These are phyloP conservation scores for Rhynchotus rufescens DNA, from an alignment of 2,797 vertebrate genomes.

Conservation along the genomic window DNA sequence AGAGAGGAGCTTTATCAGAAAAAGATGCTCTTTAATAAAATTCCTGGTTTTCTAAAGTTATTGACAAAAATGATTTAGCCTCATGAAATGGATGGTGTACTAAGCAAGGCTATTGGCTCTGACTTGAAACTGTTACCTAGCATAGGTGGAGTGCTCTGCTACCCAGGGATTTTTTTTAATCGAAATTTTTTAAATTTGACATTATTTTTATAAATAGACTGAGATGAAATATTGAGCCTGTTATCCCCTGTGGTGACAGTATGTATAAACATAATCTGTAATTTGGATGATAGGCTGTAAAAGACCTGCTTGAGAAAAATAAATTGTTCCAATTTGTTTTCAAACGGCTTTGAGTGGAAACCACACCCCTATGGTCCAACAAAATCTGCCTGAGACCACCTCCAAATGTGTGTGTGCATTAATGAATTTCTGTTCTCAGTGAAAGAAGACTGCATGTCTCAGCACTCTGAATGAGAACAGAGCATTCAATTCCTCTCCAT, in stretches of 20 bases:
- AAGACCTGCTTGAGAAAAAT: slow-evolving; percentile 46
- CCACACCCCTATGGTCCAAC: slow-evolving; percentile 45
- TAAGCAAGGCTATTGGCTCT: not conserved
- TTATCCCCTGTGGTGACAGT: not conserved
- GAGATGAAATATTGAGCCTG: slow-evolving; percentile 41
- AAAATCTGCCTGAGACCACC: slow-evolving; percentile 61
- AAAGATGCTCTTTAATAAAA: not conserved
- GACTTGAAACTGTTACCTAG: not conserved
- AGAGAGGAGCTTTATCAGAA: not conserved
- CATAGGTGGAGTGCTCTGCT: slow-evolving; percentile 12
- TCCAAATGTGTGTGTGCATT: slow-evolving; percentile 71
- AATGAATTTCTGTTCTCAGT: slow-evolving; percentile 74
- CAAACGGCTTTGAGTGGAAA: slow-evolving; percentile 24
- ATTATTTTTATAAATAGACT: not conserved
- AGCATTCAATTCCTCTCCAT: slow-evolving; percentile 75
- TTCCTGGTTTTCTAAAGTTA: not conserved
- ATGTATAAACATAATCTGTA: not conserved
- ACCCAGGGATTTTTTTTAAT: not conserved
- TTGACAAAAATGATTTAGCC: not conserved
- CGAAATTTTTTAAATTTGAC: slow-evolving; percentile 36
- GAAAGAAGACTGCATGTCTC: slow-evolving; percentile 75
- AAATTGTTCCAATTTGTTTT: slow-evolving; percentile 37
- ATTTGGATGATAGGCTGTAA: not conserved
- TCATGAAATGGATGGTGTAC: not conserved
- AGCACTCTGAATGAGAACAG: slow-evolving; percentile 79